Percentiles rank a stretch among this genome's conserved stretches.
These are phyloP conservation scores for Leuctra nigra DNA, from an alignment of 2,888 invertebrate species.

Conservation along the genomic window DNA sequence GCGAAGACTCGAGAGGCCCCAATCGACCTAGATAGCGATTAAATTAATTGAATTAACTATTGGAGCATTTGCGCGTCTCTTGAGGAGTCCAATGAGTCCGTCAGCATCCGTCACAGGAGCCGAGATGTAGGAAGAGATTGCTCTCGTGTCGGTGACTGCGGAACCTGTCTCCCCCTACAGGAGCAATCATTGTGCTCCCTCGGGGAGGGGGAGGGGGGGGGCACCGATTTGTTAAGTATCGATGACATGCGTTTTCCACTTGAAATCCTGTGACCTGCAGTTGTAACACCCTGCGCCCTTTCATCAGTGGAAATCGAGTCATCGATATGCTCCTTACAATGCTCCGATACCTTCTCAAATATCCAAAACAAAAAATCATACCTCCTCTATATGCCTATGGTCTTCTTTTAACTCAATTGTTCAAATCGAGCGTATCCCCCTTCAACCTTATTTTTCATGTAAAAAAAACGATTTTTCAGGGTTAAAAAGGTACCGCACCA, in stretches of 20 bases:
- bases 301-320: background rate
- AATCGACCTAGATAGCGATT: too few relatives aligned
- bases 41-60: too few relatives aligned
- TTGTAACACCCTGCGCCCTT: background rate
- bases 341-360: constrained; percentile 17
- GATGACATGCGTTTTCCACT: constrained; percentile 7
- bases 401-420: background rate
- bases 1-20: too few relatives aligned
- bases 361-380: constrained; percentile 8
- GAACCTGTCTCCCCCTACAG: too few relatives aligned
- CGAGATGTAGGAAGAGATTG: too few relatives aligned
- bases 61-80: too few relatives aligned
- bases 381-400: background rate
- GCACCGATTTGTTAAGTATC: constrained; percentile 2
- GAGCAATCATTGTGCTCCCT: background rate
- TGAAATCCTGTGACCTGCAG: background rate
- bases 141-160: too few relatives aligned
- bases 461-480: constrained; percentile 13
- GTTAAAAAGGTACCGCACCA: constrained; percentile 13
- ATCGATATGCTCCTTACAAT: constrained; percentile 8
- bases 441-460: constrained; percentile 14
- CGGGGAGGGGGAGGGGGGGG: background rate
- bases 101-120: too few relatives aligned
- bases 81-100: too few relatives aligned
- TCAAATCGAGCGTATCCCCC: constrained; percentile 11